These are phyloP conservation scores for Kryphioiulus occultus DNA, from an alignment of 2,888 invertebrate species.

Conservation along the genomic window DNA sequence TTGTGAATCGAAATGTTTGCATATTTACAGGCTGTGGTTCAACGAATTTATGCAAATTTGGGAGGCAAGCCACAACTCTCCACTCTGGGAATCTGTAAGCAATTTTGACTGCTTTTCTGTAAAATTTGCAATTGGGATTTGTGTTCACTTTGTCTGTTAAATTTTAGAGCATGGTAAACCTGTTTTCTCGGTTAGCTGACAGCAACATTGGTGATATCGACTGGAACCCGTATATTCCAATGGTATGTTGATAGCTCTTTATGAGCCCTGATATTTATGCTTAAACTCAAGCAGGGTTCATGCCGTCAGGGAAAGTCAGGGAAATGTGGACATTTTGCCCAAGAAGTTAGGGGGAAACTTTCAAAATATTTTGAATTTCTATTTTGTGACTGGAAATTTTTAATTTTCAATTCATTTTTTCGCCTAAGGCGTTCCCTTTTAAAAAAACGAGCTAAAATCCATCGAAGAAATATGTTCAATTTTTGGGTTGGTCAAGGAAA, in stretches of 20 bases:
- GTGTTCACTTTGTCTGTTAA: background rate
- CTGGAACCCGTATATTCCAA: constrained; percentile 85
- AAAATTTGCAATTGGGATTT: background rate
- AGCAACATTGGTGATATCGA: constrained; percentile 83
- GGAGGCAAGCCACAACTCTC: constrained; percentile 77
- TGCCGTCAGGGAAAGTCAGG: too few relatives aligned
- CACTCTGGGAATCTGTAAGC: constrained; percentile 72
- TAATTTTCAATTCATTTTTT: too few relatives aligned
- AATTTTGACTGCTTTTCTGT: background rate
- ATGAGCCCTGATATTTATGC: background rate
- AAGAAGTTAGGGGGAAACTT: too few relatives aligned
- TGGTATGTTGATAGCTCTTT: constrained; percentile 57
- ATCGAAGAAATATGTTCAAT: too few relatives aligned
- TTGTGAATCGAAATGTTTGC: background rate
- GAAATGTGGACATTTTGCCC: too few relatives aligned
- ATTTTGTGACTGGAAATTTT: too few relatives aligned
- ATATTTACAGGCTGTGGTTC: constrained; percentile 73
- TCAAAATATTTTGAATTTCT: too few relatives aligned
- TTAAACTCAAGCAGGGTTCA: background rate
- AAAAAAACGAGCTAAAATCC: too few relatives aligned
- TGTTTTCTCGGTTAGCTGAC: constrained; percentile 77
- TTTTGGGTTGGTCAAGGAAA: too few relatives aligned
- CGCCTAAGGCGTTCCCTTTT: too few relatives aligned
- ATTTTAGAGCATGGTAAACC: constrained; percentile 72
- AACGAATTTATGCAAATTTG: constrained; percentile 79